Conservation (phyloP, 2,113 vertebrate species). For the Lates calcarifer region DNA sequence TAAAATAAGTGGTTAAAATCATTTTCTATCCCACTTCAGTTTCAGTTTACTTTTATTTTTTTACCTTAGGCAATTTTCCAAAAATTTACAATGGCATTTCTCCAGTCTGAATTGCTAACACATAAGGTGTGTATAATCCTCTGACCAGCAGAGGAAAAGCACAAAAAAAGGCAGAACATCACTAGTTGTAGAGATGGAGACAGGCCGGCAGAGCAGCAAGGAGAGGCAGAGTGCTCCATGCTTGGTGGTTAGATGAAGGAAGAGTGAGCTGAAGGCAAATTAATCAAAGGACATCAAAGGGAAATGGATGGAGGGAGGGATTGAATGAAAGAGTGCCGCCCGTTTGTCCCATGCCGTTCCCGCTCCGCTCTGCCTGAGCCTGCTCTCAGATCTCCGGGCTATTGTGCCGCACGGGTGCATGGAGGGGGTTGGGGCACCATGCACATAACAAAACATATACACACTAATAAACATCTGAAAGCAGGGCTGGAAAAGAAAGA, state of each 20-base stretch:
- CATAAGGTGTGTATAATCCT: not conserved
- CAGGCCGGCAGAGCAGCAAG: slow-evolving; percentile 26
- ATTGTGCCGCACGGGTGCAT: slow-evolving; percentile 75
- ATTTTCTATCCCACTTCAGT: no score
- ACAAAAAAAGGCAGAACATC: slow-evolving; percentile 16
- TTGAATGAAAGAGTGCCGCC: slow-evolving; percentile 79
- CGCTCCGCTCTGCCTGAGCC: slow-evolving; percentile 74
- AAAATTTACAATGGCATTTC: not conserved
- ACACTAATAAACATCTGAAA: slow-evolving; percentile 37
- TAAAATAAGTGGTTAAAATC: no score
- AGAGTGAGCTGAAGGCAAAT: slow-evolving; percentile 73
- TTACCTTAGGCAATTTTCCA: not conserved
- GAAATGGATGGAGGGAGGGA: slow-evolving; percentile 53
- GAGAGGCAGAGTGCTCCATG: slow-evolving; percentile 25
- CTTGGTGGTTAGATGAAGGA: slow-evolving; percentile 52
- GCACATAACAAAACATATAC: slow-evolving; percentile 51
- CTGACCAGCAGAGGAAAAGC: not conserved
- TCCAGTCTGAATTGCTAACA: not conserved
- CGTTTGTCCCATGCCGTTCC: slow-evolving; percentile 74
- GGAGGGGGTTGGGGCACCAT: slow-evolving; percentile 59
- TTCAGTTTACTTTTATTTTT: no score
- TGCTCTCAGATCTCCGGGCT: slow-evolving; percentile 75
- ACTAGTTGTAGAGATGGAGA: not conserved
- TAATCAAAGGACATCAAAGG: slow-evolving; percentile 86
- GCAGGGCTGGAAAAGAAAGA: slow-evolving; percentile 17